A percentile compares a stretch with the other conserved stretches of the same genome.
Conservation (phyloP, 2,113 vertebrate species). For the Herpetotheres cachinnans region DNA sequence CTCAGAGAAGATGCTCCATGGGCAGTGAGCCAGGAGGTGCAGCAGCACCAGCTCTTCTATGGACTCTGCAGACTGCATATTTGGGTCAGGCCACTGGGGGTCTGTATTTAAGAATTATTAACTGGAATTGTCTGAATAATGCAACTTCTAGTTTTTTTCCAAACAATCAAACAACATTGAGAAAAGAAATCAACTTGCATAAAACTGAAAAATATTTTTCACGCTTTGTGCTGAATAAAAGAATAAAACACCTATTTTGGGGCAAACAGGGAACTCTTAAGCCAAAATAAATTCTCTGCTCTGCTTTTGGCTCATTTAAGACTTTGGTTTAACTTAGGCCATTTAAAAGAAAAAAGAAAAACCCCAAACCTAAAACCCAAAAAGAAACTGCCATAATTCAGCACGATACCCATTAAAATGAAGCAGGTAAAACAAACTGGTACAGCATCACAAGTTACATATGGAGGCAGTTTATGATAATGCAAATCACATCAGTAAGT, state of each 20-base stretch:
- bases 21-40: neutral
- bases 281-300: neutral
- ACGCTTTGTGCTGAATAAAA: neutral
- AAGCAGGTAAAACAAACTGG: neutral
- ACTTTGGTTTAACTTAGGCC: neutral
- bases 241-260: neutral
- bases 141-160: neutral
- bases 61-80: neutral
- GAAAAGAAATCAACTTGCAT: neutral
- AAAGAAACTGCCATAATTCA: neutral
- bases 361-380: accelerated
- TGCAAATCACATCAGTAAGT: neutral
- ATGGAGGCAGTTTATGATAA: neutral
- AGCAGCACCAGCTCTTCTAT: neutral
- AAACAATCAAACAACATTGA: neutral
- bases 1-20: neutral
- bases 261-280: neutral
- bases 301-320: neutral
- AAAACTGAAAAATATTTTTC: neutral
- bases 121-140: neutral
- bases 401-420: neutral
- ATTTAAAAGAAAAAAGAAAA: neutral
- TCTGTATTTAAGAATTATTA: neutral
- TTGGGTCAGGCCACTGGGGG: neutral
- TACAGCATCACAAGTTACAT: neutral